Base-by-base conservation (phyloP, 2,797 vertebrate genomes). In the Cirrhinus mrigala region DNA sequence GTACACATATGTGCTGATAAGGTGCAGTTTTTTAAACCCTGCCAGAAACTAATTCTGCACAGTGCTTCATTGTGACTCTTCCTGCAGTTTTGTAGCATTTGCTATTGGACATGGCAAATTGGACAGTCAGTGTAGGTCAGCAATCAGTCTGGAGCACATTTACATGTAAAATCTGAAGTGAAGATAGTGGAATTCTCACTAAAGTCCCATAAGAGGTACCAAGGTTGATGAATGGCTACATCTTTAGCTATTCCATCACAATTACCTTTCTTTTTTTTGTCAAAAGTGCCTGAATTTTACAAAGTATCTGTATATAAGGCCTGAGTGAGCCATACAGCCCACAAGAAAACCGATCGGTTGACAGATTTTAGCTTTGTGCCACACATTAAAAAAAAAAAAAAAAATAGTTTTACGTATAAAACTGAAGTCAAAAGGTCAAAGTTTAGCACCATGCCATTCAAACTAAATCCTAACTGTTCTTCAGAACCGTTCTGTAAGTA, bases 371-470 rank as follows among this genome's bases (percentile, higher is more conserved):
- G 74, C 37, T 68, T 50, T 56, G 74, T 37, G 24, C 14, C 54
- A 54, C 27, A 24, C 20, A 18, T 33, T n/a, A n/a, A n/a, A n/a
- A n/a, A n/a, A n/a, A n/a, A n/a, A n/a, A n/a, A 64, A 64, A 64
- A 27, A 29, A 29, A 46, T 46, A 50, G 27, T 27, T 58, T 71
- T 46, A n/a, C 20, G n/a, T 20, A 44, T 18, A 86, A 78, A 50
- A 22, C 33, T 60, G 18, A 52, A 70, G 6, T 77, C 69, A 62
- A 37, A 44, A 79, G 62, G 54, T 64, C 48, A 58, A 44, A 37
- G 50, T 73, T 83, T 73, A 71, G 46, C 74, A 68, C 33, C 20
- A 40, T 73, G 64, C 79, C 58, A 76, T 68, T 37, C 27, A 74
- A 74, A 56, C 46, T 64, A 40, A 75, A 33, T 58, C 29, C 6